Conservation (phyloP, 2,113 vertebrate genomes). For the Chroicocephalus ridibundus region DNA sequence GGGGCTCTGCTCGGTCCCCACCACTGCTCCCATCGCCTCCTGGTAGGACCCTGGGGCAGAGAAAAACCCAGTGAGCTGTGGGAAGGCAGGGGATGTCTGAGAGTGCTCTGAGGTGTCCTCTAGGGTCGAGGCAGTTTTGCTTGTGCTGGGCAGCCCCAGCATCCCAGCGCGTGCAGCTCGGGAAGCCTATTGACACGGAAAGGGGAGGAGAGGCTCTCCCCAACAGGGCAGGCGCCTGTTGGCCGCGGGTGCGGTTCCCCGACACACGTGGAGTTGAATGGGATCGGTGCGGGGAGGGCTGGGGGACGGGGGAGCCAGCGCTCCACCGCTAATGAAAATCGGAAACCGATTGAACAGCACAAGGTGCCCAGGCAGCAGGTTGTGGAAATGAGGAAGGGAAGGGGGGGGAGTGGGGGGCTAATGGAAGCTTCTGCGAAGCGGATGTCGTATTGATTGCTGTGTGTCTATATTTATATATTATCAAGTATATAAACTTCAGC, state of each 20-base stretch:
- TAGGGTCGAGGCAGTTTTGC: not conserved
- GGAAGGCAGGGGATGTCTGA: not conserved
- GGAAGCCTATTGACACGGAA: not conserved
- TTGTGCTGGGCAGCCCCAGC: not conserved
- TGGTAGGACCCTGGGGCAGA: not conserved
- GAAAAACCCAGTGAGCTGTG: not conserved
- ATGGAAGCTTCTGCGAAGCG: conserved; percentile 73
- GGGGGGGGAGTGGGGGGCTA: conserved; percentile 50
- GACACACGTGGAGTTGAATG: conserved; percentile 3
- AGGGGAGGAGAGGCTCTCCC: not conserved
- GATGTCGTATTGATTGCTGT: conserved; percentile 80
- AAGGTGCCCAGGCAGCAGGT: conserved; percentile 79
- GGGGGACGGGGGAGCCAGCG: conserved; percentile 33
- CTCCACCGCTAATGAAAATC: conserved; percentile 78
- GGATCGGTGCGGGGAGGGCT: not conserved
- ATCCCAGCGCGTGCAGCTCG: not conserved
- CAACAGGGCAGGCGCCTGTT: not conserved
- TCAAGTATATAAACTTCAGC: conserved; percentile 79
- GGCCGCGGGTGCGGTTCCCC: not conserved
- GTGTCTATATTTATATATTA: conserved; percentile 82
- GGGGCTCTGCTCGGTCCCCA: not conserved
- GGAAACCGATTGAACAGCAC: conserved; percentile 75
- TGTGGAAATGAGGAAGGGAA: conserved; percentile 76
- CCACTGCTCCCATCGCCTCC: not conserved
- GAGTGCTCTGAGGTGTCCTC: not conserved